Conservation (phyloP, 2,113 vertebrate species). For the Rhabdornis inornatus region DNA sequence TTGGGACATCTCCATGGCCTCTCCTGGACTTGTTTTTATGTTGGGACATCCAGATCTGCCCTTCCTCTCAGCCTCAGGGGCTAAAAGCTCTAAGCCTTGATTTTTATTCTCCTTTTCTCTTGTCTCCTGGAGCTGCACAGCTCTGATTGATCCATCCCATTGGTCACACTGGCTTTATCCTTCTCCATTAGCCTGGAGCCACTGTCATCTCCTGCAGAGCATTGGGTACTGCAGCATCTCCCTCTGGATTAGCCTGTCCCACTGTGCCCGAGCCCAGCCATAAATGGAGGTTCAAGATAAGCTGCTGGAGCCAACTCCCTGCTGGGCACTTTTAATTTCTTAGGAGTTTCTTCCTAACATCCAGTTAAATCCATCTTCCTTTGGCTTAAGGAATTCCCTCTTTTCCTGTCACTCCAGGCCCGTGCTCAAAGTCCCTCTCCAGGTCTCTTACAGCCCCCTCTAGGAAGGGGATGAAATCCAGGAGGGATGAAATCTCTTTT, state of each 20-base stretch:
- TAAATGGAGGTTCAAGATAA: not conserved
- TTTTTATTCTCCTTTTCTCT: not conserved
- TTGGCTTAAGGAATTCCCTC: not conserved
- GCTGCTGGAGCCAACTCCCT: not conserved
- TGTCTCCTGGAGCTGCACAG: not conserved
- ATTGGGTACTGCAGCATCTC: not conserved
- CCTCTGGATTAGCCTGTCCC: not conserved
- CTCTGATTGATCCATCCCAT: not conserved
- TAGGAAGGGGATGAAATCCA: not conserved
- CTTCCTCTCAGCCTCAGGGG: not conserved
- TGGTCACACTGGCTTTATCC: not conserved
- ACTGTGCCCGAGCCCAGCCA: fast-evolving
- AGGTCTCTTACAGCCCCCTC: not conserved
- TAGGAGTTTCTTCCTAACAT: not conserved
- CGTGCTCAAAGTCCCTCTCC: not conserved
- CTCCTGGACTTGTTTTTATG: not conserved
- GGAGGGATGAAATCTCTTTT: not conserved
- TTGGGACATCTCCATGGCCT: fast-evolving
- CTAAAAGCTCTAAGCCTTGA: not conserved
- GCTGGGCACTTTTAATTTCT: not conserved
- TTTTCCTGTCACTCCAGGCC: not conserved
- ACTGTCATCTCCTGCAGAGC: not conserved
- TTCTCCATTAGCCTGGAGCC: not conserved
- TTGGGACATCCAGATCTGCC: not conserved
- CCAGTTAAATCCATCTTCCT: not conserved